Conservation (phyloP, 2,113 vertebrate species). For the Megaceryle maxima region DNA sequence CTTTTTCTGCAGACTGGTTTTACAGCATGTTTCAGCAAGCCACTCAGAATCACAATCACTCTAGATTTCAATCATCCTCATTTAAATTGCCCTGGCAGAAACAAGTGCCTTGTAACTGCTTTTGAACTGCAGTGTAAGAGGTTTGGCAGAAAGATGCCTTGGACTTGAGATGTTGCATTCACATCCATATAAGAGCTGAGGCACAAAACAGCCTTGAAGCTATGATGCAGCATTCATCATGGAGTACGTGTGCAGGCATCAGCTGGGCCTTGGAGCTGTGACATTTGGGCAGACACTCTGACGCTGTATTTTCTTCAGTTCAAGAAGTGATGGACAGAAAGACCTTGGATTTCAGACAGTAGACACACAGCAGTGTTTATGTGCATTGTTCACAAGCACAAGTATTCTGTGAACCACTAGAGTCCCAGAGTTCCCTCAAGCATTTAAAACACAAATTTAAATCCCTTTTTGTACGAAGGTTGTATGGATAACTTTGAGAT, state of each 20-base stretch:
- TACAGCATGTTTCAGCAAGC: neutral
- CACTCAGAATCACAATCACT: neutral
- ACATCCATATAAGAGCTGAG: neutral
- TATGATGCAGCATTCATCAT: accelerated
- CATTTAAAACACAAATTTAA: neutral
- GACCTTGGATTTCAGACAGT: neutral
- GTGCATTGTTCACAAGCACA: neutral
- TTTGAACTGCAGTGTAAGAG: neutral
- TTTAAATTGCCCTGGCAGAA: neutral
- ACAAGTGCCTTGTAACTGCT: neutral
- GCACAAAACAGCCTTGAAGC: neutral
- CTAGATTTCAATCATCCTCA: neutral
- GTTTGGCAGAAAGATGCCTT: neutral
- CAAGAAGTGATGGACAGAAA: neutral
- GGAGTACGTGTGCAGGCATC: neutral
- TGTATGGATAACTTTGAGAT: neutral
- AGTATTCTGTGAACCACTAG: neutral
- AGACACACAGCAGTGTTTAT: neutral
- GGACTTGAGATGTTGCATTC: neutral
- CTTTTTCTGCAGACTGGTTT: neutral
- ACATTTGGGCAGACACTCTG: neutral
- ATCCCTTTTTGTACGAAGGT: neutral
- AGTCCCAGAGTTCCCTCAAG: neutral
- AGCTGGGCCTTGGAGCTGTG: neutral
- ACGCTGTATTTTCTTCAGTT: accelerated